Conservation (phyloP, 2,888 invertebrate species). For the Mesopsocus fuscifrons region DNA sequence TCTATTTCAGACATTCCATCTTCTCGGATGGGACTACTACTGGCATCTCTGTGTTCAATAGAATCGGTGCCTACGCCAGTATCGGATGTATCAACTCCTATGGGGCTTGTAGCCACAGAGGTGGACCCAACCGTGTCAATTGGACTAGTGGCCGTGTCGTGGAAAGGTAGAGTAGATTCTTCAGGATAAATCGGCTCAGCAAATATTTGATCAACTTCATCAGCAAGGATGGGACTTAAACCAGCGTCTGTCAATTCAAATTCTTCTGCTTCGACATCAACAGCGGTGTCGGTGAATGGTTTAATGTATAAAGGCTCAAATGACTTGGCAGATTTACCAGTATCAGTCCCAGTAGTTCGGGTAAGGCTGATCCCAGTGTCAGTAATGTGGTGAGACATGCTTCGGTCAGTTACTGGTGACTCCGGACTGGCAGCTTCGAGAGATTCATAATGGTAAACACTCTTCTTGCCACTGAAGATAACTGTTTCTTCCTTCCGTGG, state of each 20-base stretch:
- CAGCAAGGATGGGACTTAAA: conserved; percentile 33
- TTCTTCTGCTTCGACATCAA: conserved; percentile 27
- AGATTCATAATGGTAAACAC: conserved; percentile 30
- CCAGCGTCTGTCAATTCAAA: conserved; percentile 34
- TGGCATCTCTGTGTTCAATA: conserved; percentile 31
- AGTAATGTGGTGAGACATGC: conserved; percentile 31
- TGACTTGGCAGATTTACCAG: conserved; percentile 21
- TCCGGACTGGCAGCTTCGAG: conserved; percentile 22
- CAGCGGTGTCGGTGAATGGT: conserved; percentile 28
- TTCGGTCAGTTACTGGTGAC: conserved; percentile 29
- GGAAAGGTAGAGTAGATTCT: conserved; percentile 22
- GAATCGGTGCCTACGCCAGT: conserved; percentile 31
- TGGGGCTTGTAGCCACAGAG: conserved; percentile 24
- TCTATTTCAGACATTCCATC: conserved; percentile 18
- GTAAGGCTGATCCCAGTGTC: conserved; percentile 35
- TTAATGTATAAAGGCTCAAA: conserved; percentile 23
- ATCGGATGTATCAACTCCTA: conserved; percentile 30
- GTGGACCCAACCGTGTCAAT: conserved; percentile 28
- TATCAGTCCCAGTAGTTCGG: conserved; percentile 28
- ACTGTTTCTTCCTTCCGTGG: conserved; percentile 26
- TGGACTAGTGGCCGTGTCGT: conserved; percentile 31
- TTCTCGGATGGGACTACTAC: conserved; percentile 30
- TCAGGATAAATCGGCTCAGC: conserved; percentile 24
- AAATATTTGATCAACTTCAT: conserved; percentile 25
- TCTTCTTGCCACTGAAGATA: conserved; percentile 30